phyloP scores from a whole-genome alignment of 2,797 vertebrate genomes.

The Oreochromis mossambicus region DNA sequence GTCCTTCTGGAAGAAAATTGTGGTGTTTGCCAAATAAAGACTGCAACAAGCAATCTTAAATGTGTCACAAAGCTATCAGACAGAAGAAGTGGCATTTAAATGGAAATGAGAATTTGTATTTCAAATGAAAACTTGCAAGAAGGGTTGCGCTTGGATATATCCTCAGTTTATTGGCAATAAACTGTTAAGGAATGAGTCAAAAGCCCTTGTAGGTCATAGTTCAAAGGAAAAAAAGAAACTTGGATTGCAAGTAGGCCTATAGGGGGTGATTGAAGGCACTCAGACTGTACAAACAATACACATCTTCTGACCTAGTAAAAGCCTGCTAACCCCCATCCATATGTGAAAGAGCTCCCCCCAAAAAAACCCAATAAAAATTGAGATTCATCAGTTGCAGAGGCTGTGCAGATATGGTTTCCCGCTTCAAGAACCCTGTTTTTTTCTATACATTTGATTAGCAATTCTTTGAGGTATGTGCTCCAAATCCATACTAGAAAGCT shows the following conservation, averaged over 20 bases:
- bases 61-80: background rate
- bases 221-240: background rate
- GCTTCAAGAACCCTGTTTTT: background rate
- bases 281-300: background rate
- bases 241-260: background rate
- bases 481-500: background rate
- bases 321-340: background rate
- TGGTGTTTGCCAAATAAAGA: background rate
- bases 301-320: background rate
- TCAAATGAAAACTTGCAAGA: background rate
- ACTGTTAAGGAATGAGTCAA: background rate
- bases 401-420: background rate
- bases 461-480: background rate
- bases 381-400: background rate
- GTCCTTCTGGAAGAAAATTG: background rate
- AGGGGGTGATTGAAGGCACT: background rate
- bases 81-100: background rate
- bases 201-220: background rate
- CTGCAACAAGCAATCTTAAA: no score
- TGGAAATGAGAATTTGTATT: background rate
- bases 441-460: background rate
- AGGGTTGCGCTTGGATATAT: background rate
- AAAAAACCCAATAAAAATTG: background rate
- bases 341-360: background rate
- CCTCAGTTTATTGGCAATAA: background rate